Percentiles rank a stretch among this genome's conserved stretches.
Evolutionary conservation across 2,797 vertebrate species (phyloP).

Genomic region (Lagorchestes hirsutus): DNA sequence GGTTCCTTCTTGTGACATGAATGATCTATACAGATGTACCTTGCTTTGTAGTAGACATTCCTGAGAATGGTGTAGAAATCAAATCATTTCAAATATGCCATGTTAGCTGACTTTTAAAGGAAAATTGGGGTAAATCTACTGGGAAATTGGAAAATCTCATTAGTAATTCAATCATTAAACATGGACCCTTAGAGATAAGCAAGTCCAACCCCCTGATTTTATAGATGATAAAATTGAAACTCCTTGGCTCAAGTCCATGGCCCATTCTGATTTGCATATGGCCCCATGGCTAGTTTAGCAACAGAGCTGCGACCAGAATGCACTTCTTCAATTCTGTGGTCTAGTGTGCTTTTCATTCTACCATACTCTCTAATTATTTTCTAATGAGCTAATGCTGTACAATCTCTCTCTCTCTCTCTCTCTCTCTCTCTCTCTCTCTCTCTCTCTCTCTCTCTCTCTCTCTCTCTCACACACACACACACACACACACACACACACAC

Average conservation of each 20-base stretch:
- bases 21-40: background rate
- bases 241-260: background rate
- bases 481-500: no score
- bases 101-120: background rate
- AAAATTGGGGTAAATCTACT: no score
- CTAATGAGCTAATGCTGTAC: background rate
- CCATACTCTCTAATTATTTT: background rate
- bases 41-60: conserved; percentile 18
- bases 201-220: background rate
- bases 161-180: background rate
- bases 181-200: background rate
- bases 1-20: background rate
- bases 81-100: background rate
- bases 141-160: background rate
- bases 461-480: no score
- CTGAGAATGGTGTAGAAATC: conserved; percentile 9
- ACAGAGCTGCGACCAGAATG: background rate
- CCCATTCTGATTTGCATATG: background rate
- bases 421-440: no score
- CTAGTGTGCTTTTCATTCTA: background rate
- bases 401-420: no score
- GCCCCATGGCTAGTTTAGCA: background rate
- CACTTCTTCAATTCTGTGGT: background rate
- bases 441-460: no score
- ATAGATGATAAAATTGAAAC: background rate